phyloP scores from a whole-genome alignment of 1,140 invertebrate genomes.

The Drosophila micromelanica region DNA sequence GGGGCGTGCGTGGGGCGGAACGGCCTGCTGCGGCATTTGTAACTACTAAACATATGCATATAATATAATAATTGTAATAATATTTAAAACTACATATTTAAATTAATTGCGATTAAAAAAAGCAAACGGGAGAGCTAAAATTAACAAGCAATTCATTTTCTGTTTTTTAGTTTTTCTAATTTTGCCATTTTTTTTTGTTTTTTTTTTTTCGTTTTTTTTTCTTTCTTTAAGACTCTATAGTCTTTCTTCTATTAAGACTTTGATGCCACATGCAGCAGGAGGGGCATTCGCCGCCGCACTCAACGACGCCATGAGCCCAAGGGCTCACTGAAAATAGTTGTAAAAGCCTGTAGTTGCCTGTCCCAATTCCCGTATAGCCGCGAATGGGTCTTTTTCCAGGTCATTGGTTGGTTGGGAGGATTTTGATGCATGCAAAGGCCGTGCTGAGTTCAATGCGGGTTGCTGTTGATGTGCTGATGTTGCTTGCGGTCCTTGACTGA shows the following conservation, averaged over 20 bases:
- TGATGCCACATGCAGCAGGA: constrained; percentile 65
- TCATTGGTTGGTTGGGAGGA: constrained; percentile 48
- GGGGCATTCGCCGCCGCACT: constrained; percentile 4
- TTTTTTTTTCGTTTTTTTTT: constrained; percentile 49
- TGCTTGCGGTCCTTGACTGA: constrained; percentile 82
- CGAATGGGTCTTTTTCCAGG: constrained; percentile 83
- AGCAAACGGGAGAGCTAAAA: constrained; percentile 74
- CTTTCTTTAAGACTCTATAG: constrained; percentile 45
- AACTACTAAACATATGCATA: constrained; percentile 67
- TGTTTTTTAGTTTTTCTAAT: constrained; percentile 52
- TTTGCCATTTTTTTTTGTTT: constrained; percentile 52
- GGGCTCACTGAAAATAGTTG: constrained; percentile 83
- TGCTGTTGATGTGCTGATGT: constrained; percentile 32
- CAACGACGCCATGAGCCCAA: constrained; percentile 7
- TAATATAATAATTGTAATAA: constrained; percentile 72
- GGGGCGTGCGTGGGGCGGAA: constrained; percentile 46
- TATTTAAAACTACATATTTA: constrained; percentile 73
- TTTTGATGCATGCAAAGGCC: constrained; percentile 38
- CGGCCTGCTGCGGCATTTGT: constrained; percentile 74
- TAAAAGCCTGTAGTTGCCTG: constrained; percentile 84
- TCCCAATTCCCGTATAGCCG: constrained; percentile 81
- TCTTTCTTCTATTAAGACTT: constrained; percentile 19
- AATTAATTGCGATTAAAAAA: constrained; percentile 79
- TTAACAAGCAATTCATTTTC: constrained; percentile 73
- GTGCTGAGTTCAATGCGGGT: constrained; percentile 27